Evolutionary conservation across 2,113 vertebrate species (phyloP), one percentile per base, ranked within the genome.

Genomic region (Geothlypis trichas): DNA sequence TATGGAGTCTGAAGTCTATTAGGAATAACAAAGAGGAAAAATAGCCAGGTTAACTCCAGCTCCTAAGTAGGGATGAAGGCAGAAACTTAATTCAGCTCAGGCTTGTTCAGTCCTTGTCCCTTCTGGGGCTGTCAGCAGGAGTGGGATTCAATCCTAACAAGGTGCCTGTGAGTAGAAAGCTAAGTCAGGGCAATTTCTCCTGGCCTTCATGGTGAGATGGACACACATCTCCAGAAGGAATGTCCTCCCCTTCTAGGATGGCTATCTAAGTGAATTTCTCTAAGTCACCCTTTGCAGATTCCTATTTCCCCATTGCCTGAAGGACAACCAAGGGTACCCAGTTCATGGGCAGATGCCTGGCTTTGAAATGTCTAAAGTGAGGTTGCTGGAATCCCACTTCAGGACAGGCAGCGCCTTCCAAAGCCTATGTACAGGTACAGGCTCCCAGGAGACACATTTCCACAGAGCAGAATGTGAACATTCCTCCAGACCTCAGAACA

Each of bases 21-120:
- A 90, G 73, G 71, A 94, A 72, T 78, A 94, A 92, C 39, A 84
- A 91, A 52, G 47, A 87, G 20, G 47, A 76, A 94, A 93, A 93
- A 83, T 7, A 91, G 28, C 55, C 8, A 2, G 26, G 42, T 62
- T 93, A 90, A 78, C 49, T 66, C 55, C 51, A 71, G 37, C 47
- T 91, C 46, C 55, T 81, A 89, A 80, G 42, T 4, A 80, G 30
- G 18, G 47, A 80, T 84, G 68, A 90, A 90, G 47, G 59, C 55
- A 89, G 83, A 95, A 95, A 86, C 72, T 51, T 73, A 71, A 93
- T 92, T 79, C 68, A 52, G 18, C 68, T 93, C 47, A 86, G 46
- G 59, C 67, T 73, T 55, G 27, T 66, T 96, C 55, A 80, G 69
- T 76, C 39, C 21, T 82, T 65, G 41, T 30, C 30, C n/a, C 21